Base-by-base conservation (phyloP, 2,797 vertebrate species). In the Sphaeramia orbicularis region DNA sequence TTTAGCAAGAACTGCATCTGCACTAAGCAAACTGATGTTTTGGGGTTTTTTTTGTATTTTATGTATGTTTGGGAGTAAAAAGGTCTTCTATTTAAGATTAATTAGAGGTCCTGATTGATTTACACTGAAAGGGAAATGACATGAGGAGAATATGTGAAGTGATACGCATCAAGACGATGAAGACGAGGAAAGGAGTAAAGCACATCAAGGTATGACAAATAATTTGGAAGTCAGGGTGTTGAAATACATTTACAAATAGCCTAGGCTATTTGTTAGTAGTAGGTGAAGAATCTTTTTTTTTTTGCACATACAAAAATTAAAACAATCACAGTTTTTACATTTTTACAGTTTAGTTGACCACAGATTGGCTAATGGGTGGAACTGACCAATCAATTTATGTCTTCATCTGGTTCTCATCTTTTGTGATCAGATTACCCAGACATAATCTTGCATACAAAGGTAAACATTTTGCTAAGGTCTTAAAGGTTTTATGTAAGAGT, bases 81-180 rank as follows among this genome's bases (percentile, higher is more conserved):
- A 21, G 32, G 11, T 48, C 38, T 36, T 15, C 15, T 6, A 10
- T 13, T 19, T 41, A 48, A 45, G 27, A 4, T 32, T 14, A 58
- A 36, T 13, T 4, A 0, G 54, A 30, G 4, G 6, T 30, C 10
- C 9, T 19, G 14, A 63, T 42, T 50, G 10, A 18, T 18, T 65
- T 30, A 12, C 30, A 3, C 13, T n/a, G 16, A 15, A 43, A 44
- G 43, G 19, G 6, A 51, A 51, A n/a, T 10, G 1, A 1, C 30
- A 65, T 51, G 61, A 49, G 44, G 24, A 49, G 56, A 62, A 38
- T 37, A 30, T 41, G 44, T 51, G 13, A 56, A 21, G 35, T 74
- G 57, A 14, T 52, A 48, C 43, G 52, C n/a, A 15, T 50, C 11
- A 65, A 49, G 66, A 57, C 10, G 13, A 62, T 13, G 40, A 36